phyloP scores from a whole-genome alignment of 2,113 vertebrate species.

The Eptesicus fuscus region DNA sequence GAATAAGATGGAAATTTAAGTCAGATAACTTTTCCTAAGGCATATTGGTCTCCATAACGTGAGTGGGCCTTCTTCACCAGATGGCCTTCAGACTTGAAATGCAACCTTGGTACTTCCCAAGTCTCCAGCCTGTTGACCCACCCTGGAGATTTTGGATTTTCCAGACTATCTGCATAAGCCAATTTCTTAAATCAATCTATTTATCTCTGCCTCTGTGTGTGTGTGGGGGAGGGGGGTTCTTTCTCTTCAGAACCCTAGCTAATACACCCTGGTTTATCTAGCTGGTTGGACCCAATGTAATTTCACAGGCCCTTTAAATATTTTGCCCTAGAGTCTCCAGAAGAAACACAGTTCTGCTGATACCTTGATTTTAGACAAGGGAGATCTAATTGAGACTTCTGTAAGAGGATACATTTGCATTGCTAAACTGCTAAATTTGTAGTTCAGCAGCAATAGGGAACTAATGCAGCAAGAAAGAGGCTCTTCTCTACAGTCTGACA shows the following conservation, averaged over 20 bases:
- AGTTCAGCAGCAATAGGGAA: neutral
- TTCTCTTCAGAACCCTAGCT: neutral
- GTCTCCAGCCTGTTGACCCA: neutral
- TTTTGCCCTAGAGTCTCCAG: neutral
- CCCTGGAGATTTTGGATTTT: neutral
- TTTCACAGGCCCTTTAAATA: neutral
- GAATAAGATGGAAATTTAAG: neutral
- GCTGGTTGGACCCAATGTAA: neutral
- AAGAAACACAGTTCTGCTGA: neutral
- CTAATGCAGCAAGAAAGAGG: neutral
- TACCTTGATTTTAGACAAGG: neutral
- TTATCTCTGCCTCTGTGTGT: too few species aligned
- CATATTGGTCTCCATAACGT: neutral
- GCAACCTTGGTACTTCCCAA: neutral
- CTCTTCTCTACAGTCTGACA: neutral
- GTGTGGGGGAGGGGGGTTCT: neutral
- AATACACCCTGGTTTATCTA: neutral
- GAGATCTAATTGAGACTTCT: neutral
- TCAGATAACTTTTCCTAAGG: neutral
- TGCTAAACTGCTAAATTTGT: neutral
- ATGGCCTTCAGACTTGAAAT: neutral
- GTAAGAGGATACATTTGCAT: neutral
- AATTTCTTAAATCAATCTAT: neutral
- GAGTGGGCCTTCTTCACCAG: neutral
- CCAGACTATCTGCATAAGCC: neutral